Evolutionary conservation across 2,113 vertebrate species (phyloP).

Genomic region (Istiophorus platypterus): DNA sequence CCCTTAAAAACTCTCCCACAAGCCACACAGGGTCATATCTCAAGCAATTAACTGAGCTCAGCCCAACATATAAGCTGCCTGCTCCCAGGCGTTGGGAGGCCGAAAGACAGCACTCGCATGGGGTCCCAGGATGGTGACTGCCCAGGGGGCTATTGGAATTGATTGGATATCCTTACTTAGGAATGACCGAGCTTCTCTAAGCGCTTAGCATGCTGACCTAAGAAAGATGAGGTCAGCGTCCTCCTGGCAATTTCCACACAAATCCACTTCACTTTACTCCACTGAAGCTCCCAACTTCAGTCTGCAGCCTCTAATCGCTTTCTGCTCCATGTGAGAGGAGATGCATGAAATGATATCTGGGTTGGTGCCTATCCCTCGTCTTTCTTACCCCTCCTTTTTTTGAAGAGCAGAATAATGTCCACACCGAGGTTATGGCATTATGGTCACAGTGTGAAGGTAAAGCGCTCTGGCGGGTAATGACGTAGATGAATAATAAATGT

Average conservation of each 20-base stretch:
- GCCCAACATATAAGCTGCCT: conserved; percentile 63
- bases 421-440: conserved; percentile 25
- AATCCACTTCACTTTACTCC: conserved; percentile 63
- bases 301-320: conserved; percentile 36
- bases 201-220: conserved; percentile 73
- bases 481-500: conserved; percentile 70
- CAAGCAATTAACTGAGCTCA: conserved; percentile 76
- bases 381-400: conserved; percentile 37
- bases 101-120: conserved; percentile 41
- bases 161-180: conserved; percentile 81
- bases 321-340: conserved; percentile 29
- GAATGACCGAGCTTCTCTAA: conserved; percentile 63
- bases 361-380: conserved; percentile 9
- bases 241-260: conserved; percentile 75
- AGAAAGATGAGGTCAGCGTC: conserved; percentile 73
- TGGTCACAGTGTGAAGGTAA: conserved; percentile 17
- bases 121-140: conserved; percentile 66
- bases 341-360: conserved; percentile 62
- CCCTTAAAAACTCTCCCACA: conserved; percentile 64
- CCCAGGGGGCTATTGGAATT: conserved; percentile 65
- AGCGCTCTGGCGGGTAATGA: conserved; percentile 56
- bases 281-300: conserved; percentile 48
- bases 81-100: conserved; percentile 41
- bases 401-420: conserved; percentile 41
- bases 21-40: conserved; percentile 71